Conservation (phyloP, 2,113 vertebrate species). For the Nesospiza acunhae region DNA sequence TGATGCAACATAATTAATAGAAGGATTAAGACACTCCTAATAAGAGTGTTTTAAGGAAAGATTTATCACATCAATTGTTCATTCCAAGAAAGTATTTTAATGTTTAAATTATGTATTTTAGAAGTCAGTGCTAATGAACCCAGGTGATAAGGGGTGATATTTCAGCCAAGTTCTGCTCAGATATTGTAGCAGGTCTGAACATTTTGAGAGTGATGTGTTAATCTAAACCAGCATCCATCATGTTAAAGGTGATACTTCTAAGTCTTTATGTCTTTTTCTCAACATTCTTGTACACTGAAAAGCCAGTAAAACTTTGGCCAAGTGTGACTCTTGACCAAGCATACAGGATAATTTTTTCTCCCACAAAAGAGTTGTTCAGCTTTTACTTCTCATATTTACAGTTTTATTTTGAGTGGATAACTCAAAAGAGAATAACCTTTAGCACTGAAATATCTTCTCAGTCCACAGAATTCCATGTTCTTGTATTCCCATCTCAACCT, state of each 20-base stretch:
- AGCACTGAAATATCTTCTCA: background rate
- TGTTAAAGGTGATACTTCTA: background rate
- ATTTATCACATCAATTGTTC: background rate
- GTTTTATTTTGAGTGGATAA: background rate
- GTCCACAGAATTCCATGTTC: background rate
- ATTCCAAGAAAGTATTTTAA: background rate
- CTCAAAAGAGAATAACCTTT: background rate
- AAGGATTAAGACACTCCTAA: background rate
- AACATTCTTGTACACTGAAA: background rate
- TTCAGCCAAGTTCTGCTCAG: background rate
- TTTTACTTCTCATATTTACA: background rate
- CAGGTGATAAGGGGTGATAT: background rate
- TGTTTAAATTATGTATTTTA: background rate
- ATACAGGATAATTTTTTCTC: background rate
- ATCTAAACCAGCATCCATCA: background rate
- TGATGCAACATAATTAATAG: background rate
- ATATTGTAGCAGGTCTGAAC: background rate
- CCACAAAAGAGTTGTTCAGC: background rate
- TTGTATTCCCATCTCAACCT: background rate
- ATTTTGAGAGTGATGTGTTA: background rate
- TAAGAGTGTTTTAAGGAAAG: background rate
- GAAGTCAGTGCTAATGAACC: background rate
- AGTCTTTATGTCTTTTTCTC: background rate
- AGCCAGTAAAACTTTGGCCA: background rate
- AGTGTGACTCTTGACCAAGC: background rate